Evolutionary conservation across 2,113 vertebrate species (phyloP), one percentile per base, ranked within the genome.

Genomic region (Rattus rattus): DNA sequence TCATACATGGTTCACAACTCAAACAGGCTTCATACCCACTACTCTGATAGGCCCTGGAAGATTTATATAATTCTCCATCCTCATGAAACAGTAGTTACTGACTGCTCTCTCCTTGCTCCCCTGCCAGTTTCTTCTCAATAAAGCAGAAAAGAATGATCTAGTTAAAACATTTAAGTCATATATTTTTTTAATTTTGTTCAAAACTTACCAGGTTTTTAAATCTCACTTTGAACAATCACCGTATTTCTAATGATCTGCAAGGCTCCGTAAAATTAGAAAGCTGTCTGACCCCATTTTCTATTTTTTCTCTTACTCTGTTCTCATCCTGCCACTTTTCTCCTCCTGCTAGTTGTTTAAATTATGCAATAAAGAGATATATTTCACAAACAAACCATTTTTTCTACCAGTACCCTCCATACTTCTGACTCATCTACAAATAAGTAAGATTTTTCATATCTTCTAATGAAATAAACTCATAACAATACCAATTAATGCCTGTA

Each of bases 201-300:
- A 96, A 96, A 94, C 56, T 95, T 77, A 85, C 87, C 87, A 95
- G 70, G 96, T 95, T 88, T 84, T n/a, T 13, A 24, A 28, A 91
- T 91, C 75, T 95, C 77, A 88, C 72, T 94, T n/a, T 70, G 63
- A 93, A 94, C 56, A 92, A 88, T 83, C 76, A 81, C 88, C 11
- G 72, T 86, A 67, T 94, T 70, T 84, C 16, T 86, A 92, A 79
- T 43, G 54, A 43, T 72, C 69, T 97, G 52, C 52, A 91, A 91
- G 90, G 24, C 43, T 81, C 1, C 47, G 11, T 69, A 43, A 86
- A 52, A 93, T 85, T 95, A 89, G 81, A 56, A 84, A 92, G 76
- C 70, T 88, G 33, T 94, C n/a, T 95, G 93, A 94, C 85, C 80
- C 92, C 81, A 81, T 92, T 97, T 97, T 95, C 49, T 94, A 52